These are phyloP conservation scores for Sebastes iracundus DNA, from an alignment of 2,797 vertebrate species.

Conservation along the genomic window DNA sequence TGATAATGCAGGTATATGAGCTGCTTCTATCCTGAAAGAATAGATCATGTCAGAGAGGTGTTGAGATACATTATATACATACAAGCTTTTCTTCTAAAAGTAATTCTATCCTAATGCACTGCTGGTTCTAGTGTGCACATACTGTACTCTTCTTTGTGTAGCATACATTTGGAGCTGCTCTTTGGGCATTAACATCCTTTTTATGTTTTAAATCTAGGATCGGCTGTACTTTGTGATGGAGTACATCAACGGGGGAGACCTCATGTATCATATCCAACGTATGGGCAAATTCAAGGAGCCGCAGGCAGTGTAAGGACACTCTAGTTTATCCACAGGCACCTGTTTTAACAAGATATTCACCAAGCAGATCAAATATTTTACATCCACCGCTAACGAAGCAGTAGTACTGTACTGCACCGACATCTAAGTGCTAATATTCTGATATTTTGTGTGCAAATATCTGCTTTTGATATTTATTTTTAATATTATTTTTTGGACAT, in stretches of 20 bases:
- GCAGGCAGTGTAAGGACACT: slow-evolving; percentile 89
- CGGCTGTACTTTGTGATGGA: slow-evolving; percentile 99
- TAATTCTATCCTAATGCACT: background rate
- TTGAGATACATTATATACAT: background rate
- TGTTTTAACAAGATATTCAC: background rate
- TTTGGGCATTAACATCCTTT: background rate
- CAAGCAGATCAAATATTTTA: background rate
- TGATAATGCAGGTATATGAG: background rate
- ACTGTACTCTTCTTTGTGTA: background rate
- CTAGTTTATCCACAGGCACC: background rate
- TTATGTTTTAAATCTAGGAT: slow-evolving; percentile 80
- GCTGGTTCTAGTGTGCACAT: background rate
- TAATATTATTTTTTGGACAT: background rate
- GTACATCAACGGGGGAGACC: slow-evolving; percentile 96
- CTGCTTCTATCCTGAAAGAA: background rate
- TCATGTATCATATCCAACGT: slow-evolving; percentile 93
- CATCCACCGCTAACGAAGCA: background rate
- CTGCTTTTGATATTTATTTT: background rate
- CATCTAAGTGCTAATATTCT: background rate
- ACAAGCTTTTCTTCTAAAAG: background rate
- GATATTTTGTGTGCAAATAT: background rate
- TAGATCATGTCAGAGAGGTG: background rate
- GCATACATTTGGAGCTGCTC: background rate
- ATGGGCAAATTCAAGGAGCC: slow-evolving; percentile 89
- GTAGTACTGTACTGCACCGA: background rate